Evolutionary conservation across 2,888 invertebrate genomes (phyloP).

Genomic region (Nomada goodeniana): DNA sequence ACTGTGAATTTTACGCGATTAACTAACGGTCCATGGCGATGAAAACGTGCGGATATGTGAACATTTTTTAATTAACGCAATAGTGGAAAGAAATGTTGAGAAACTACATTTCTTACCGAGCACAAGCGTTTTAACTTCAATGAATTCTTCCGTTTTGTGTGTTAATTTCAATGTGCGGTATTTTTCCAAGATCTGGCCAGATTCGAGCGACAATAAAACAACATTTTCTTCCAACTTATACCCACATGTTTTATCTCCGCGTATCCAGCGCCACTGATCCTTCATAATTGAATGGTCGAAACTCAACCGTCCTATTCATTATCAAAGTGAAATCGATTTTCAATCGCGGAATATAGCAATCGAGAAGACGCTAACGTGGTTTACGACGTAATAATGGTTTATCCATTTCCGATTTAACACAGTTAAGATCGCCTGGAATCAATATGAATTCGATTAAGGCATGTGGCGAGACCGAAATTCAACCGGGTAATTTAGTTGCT

Average conservation of each 20-base stretch:
- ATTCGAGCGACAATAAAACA: no score
- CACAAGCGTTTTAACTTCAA: neutral
- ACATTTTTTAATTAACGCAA: neutral
- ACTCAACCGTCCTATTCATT: neutral
- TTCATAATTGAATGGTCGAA: slow-evolving; percentile 10
- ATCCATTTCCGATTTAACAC: slow-evolving; percentile 37
- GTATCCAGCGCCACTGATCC: neutral
- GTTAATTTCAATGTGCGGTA: neutral
- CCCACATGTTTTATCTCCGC: neutral
- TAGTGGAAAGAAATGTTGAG: no score
- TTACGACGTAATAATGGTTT: slow-evolving; percentile 31
- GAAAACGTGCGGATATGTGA: neutral
- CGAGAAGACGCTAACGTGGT: slow-evolving; percentile 28
- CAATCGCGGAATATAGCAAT: slow-evolving; percentile 13
- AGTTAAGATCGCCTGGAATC: slow-evolving; percentile 45
- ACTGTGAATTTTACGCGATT: neutral
- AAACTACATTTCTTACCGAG: neutral
- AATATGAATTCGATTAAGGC: slow-evolving; percentile 41
- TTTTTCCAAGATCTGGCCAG: neutral
- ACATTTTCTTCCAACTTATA: neutral
- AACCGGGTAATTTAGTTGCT: slow-evolving; percentile 29
- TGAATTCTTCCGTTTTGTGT: no score
- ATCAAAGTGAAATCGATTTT: slow-evolving; percentile 27
- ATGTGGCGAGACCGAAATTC: slow-evolving; percentile 21
- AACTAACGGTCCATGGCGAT: neutral